Base-by-base conservation (phyloP, 37 sponge, comb jelly and placozoan genomes). In the Hormiphora californensis region DNA sequence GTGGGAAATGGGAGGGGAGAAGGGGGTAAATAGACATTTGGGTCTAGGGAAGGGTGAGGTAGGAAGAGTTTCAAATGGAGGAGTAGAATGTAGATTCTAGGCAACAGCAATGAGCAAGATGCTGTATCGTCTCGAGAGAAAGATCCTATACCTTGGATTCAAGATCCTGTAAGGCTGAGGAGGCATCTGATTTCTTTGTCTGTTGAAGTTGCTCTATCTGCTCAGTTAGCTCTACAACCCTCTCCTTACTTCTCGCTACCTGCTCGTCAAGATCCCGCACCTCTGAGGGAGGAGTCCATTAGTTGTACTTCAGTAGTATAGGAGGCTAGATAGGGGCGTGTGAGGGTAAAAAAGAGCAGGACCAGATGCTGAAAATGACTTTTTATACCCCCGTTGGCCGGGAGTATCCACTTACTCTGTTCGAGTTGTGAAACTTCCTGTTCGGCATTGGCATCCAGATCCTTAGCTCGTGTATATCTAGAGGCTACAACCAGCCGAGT, bases 391-490 rank as follows among this genome's bases (percentile, higher is more conserved):
- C n/a, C n/a, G n/a, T n/a, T n/a, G n/a, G n/a, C n/a, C n/a, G n/a
- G n/a, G n/a, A n/a, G n/a, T n/a, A 57, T 19, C 59, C 25, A 65
- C 68, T 65, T 19, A 65, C 68, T 43, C 46, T 73, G 46, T 28
- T 73, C 46, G 4, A 73, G 44, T 5, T 43, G 8, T 1, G 38
- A 1, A n/a, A 73, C 81, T 46, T 73, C 81, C 81, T 36, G 39
- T 1, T 43, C 81, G 4, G 81, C 81, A 25, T 40, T 40, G 46
- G 40, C 46, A 40, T 73, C 81, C 44, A 73, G 39, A 2, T 40
- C 23, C 89, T 98, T 92, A 31, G 95, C 95, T 53, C 88, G 68
- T 15, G 89, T 68, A 86, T 88, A 98, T 85, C 92, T 91, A 86
- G 85, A 89, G 32, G 99, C 99, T 19, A 95, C 81, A 7, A 63